phyloP scores from a whole-genome alignment of 1,140 invertebrate genomes.

The Drosophila santomea region DNA sequence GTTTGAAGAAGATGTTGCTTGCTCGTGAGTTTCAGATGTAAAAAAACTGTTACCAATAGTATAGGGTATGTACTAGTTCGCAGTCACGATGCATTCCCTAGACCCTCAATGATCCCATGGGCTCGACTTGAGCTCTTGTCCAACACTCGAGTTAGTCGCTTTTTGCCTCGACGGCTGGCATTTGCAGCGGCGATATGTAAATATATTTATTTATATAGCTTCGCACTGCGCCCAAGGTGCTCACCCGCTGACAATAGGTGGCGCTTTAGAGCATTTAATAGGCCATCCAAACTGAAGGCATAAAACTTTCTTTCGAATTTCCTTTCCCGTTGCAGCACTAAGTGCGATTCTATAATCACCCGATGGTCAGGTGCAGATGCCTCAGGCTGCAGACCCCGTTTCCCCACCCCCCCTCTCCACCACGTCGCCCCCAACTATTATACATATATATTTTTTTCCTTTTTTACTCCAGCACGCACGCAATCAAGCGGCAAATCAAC shows the following conservation, averaged over 20 bases:
- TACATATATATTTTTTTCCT: conserved; percentile 1
- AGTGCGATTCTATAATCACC: conserved; percentile 66
- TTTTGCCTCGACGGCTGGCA: background rate
- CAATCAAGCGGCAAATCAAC: conserved; percentile 83
- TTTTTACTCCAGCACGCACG: conserved; percentile 57
- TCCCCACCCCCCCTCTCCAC: background rate
- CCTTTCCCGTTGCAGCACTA: conserved; percentile 51
- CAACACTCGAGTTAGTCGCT: background rate
- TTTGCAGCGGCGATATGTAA: background rate
- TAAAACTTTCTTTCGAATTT: conserved; percentile 59
- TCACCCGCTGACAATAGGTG: conserved; percentile 37
- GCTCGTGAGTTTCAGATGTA: too few relatives aligned
- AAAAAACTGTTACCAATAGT: background rate
- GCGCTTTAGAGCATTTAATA: conserved; percentile 32
- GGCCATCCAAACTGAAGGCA: conserved; percentile 31
- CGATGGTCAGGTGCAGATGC: conserved; percentile 55
- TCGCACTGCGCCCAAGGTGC: conserved; percentile 12
- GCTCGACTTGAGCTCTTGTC: background rate
- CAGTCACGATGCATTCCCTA: too few relatives aligned
- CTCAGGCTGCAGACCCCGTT: background rate
- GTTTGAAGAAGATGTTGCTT: too few relatives aligned
- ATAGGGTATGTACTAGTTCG: background rate
- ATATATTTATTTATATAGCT: conserved; percentile 1
- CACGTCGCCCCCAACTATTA: conserved; percentile 7
- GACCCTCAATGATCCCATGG: background rate